Conservation (phyloP, 2,113 vertebrate species). For the Poicephalus meyeri region DNA sequence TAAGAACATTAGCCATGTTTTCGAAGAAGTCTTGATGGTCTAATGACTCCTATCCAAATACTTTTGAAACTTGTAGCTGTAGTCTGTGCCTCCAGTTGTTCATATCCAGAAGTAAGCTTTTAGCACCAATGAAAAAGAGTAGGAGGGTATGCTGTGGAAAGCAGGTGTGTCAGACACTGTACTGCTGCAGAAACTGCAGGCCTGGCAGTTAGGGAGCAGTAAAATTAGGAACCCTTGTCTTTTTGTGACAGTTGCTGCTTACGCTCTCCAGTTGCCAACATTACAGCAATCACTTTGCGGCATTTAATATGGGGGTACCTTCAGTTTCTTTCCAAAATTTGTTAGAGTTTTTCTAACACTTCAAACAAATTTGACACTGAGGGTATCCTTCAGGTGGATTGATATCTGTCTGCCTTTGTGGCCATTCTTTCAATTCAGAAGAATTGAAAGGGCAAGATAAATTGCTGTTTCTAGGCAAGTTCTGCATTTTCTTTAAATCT, state of each 20-base stretch:
- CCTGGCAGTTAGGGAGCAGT: not conserved
- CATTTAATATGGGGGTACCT: not conserved
- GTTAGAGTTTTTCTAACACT: not conserved
- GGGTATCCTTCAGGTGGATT: not conserved
- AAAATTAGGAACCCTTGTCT: not conserved
- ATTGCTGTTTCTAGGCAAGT: not conserved
- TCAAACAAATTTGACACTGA: not conserved
- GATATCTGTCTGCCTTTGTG: not conserved
- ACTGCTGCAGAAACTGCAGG: not conserved
- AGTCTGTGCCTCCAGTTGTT: not conserved
- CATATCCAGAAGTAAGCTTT: not conserved
- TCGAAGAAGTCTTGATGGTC: not conserved
- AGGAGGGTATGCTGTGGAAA: not conserved
- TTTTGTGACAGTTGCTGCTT: not conserved
- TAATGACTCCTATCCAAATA: not conserved
- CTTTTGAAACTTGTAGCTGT: not conserved
- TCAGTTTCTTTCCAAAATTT: not conserved
- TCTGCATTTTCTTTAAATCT: not conserved
- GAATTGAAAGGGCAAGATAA: not conserved
- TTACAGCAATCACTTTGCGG: not conserved
- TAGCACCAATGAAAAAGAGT: not conserved
- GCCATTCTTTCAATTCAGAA: not conserved
- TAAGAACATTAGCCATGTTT: not conserved
- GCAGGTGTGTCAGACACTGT: not conserved
- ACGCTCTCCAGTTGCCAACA: not conserved